A percentile compares a stretch with the other conserved stretches of the same genome.
phyloP scores from a whole-genome alignment of 1,140 invertebrate species.

The Brachionus paranguensis region DNA sequence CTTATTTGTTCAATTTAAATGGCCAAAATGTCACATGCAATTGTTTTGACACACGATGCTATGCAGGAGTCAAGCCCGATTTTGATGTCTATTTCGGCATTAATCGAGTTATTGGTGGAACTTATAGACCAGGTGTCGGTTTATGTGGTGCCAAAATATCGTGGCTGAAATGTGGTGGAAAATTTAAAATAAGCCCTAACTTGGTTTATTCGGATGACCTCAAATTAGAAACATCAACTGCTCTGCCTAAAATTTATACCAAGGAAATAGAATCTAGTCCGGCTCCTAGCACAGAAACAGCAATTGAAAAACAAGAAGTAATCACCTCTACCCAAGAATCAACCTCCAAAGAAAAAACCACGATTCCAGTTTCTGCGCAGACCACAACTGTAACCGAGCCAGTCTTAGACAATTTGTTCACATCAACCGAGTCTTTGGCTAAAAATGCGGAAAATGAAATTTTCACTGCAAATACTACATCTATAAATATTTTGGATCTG shows the following conservation, averaged over 20 bases:
- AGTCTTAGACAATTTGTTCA: not conserved
- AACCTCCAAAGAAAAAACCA: not conserved
- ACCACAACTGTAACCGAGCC: not conserved
- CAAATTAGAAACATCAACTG: not conserved
- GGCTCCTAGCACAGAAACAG: not conserved
- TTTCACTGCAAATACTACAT: not conserved
- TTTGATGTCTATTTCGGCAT: constrained; percentile 37
- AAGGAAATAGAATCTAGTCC: not conserved
- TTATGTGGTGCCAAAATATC: constrained; percentile 9
- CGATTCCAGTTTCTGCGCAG: not conserved
- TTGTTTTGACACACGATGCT: constrained; percentile 39
- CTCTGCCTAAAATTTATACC: not conserved
- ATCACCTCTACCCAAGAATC: not conserved
- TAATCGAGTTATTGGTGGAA: constrained; percentile 38
- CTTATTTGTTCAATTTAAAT: constrained; percentile 25
- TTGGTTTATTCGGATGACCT: not conserved
- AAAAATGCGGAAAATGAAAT: not conserved
- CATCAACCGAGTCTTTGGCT: not conserved
- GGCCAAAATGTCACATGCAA: constrained; percentile 39
- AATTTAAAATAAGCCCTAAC: not conserved
- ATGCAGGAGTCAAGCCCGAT: not conserved
- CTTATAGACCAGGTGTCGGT: constrained; percentile 36
- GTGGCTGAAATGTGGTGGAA: not conserved
- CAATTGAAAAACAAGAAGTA: no score
- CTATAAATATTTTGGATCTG: not conserved